Evolutionary conservation across 2,888 invertebrate species (phyloP), one percentile per base, ranked within the genome.

Genomic region (Himalopsyche japonica): DNA sequence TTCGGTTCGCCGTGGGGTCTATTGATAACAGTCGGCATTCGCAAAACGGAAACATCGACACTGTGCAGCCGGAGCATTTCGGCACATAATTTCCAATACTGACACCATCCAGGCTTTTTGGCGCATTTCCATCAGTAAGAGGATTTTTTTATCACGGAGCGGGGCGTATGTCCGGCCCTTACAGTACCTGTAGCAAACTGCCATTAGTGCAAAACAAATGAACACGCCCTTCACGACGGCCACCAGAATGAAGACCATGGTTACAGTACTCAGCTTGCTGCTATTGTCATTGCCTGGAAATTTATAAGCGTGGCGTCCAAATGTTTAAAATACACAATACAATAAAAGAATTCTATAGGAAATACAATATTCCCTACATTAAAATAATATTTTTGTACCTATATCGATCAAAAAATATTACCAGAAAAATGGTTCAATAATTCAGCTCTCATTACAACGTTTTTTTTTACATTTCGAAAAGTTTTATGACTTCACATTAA

Each of bases 191-290:
- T 97, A 97, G 95, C 97, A 97, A 95, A 96, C 96, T 92, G 97
- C 97, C 95, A 96, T 94, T 93, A 96, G 94, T 93, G 97, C 97
- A 95, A 97, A 97, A 95, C 96, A 96, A 95, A 97, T 95, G 97
- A 97, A 97, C 95, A 97, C 97, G 92, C 95, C 95, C 92, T 96
- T 97, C 93, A 97, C 97, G 93, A 97, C 96, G 92, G 95, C 95
- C 92, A 97, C 96, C 94, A 97, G 95, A 93, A 97, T 95, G 94
- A 97, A 94, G 93, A 97, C 97, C 97, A 97, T 95, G 91, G 94
- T 94, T 92, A 96, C 94, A 90, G 97, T 97, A 94, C 96, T 97
- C 94, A 97, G 94, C 93, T 95, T 95, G 93, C 95, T 94, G 90
- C 94, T 93, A 92, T 94, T 94, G 92, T 94, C 93, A 91, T 94